Percentiles rank a stretch among this genome's conserved stretches.
Conservation (phyloP, 2,888 invertebrate species). For the Chrysomela aeneicollis region DNA sequence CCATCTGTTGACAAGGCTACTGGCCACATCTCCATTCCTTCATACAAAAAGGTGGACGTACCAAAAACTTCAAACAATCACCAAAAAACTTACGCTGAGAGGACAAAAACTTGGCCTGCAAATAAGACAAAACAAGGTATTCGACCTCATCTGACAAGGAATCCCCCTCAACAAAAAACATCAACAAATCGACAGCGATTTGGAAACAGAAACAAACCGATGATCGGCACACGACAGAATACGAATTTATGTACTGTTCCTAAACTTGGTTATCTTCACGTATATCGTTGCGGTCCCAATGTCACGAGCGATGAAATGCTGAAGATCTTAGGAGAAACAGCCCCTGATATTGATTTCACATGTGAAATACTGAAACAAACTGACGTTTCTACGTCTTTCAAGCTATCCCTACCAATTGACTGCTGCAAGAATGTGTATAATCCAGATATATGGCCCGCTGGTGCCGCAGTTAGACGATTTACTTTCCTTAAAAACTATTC, state of each 20-base stretch:
- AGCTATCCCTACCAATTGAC: slow-evolving; percentile 7
- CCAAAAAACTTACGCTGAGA: too few relatives aligned
- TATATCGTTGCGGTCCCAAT: slow-evolving; percentile 13
- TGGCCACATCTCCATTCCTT: too few relatives aligned
- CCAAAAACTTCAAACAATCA: too few relatives aligned
- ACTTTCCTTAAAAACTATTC: too few relatives aligned
- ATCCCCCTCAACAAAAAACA: not conserved
- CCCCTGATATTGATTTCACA: slow-evolving; percentile 7
- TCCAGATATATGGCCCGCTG: too few relatives aligned
- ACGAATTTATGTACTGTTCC: not conserved
- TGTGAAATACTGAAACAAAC: slow-evolving; percentile 12
- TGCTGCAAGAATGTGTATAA: too few relatives aligned
- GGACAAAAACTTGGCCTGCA: too few relatives aligned
- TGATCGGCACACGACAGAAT: not conserved
- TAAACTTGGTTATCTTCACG: slow-evolving; percentile 11
- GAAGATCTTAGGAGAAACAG: slow-evolving; percentile 11
- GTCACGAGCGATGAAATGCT: slow-evolving; percentile 8
- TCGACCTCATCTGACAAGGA: not conserved
- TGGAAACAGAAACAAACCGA: too few relatives aligned
- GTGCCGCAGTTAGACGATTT: too few relatives aligned
- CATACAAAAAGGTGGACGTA: too few relatives aligned
- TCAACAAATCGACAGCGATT: not conserved
- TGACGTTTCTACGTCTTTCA: not conserved
- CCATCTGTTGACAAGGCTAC: too few relatives aligned
- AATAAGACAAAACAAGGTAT: too few relatives aligned